Conservation (phyloP, 2,797 vertebrate species). For the Labroides dimidiatus region DNA sequence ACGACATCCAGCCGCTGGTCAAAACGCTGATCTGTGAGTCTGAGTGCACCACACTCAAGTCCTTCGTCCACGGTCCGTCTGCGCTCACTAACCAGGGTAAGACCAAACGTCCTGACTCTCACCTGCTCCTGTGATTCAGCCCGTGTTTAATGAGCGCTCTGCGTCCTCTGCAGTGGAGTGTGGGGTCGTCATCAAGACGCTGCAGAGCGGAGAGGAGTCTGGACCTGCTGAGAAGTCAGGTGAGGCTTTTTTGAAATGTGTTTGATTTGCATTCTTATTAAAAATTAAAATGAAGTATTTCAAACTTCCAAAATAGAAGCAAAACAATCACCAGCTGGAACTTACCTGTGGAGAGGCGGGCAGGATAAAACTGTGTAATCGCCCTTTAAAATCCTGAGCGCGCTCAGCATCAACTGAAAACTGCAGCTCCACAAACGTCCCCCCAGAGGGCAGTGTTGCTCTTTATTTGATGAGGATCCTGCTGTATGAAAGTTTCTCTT, state of each 20-base stretch:
- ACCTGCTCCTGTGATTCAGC: not conserved
- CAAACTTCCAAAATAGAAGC: too few species aligned
- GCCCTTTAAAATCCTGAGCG: too few species aligned
- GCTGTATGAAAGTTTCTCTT: not conserved
- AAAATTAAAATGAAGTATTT: too few species aligned
- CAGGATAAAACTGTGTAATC: too few species aligned
- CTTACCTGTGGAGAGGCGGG: too few species aligned
- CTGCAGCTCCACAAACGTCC: conserved; percentile 14
- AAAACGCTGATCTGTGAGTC: conserved; percentile 95
- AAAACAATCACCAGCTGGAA: too few species aligned
- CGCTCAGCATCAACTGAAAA: not conserved
- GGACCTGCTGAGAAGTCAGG: conserved; percentile 78
- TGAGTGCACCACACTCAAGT: conserved; percentile 90
- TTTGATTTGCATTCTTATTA: too few species aligned
- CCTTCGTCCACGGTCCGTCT: conserved; percentile 76
- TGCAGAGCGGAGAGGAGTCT: conserved; percentile 79
- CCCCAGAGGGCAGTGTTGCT: conserved; percentile 39
- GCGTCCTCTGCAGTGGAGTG: conserved; percentile 87
- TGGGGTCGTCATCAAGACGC: conserved; percentile 91
- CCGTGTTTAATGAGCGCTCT: not conserved
- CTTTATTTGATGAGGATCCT: not conserved
- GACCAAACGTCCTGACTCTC: too few species aligned
- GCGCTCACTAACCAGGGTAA: conserved; percentile 89
- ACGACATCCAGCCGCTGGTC: conserved; percentile 92
- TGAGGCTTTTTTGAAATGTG: conserved; percentile 40